Evolutionary conservation across 2,113 vertebrate species (phyloP), one percentile per base, ranked within the genome.

Genomic region (Electrona antarctica): DNA sequence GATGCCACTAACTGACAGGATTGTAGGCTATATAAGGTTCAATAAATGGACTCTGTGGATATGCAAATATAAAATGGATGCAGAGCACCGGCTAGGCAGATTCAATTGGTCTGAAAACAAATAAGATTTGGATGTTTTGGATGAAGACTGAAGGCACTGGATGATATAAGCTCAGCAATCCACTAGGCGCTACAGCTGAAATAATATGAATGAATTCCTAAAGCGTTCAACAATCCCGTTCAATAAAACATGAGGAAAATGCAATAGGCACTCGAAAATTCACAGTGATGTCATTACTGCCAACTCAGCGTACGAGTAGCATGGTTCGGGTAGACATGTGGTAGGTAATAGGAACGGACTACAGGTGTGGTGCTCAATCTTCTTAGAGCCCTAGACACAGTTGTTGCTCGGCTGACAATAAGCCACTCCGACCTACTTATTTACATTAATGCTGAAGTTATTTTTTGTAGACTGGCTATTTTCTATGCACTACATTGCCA

Each of bases 281-380:
- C 90, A 90, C 90, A 89, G 90, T 90, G 86, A 78, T 74, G 67
- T 14, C 0, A 1, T 64, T 41, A 41, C 33, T 41, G 33, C 33
- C 33, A 41, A 41, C 33, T 41, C 33, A 41, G 33, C 5, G 33
- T 41, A 41, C 5, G 33, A 41, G 33, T 41, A 41, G 33, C 33
- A 41, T 41, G 33, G 33, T 41, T 41, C 33, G 33, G 33, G 33
- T 4, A 41, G 33, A 41, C 33, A 41, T 41, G 33, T 41, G 5
- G 29, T 33, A 33, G 33, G 33, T 41, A 41, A 41, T 41, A 6
- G 33, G 33, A 41, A 41, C 33, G 1, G 33, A 41, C 33, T 41
- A 6, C 3, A 41, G 33, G 3, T 41, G 33, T 41, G 33, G 33
- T 2, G 33, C 33, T 41, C 33, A 0, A 41, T 41, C 33, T 41